Evolutionary conservation across 2,888 invertebrate species (phyloP).

Genomic region (Pediacus dermestoides): DNA sequence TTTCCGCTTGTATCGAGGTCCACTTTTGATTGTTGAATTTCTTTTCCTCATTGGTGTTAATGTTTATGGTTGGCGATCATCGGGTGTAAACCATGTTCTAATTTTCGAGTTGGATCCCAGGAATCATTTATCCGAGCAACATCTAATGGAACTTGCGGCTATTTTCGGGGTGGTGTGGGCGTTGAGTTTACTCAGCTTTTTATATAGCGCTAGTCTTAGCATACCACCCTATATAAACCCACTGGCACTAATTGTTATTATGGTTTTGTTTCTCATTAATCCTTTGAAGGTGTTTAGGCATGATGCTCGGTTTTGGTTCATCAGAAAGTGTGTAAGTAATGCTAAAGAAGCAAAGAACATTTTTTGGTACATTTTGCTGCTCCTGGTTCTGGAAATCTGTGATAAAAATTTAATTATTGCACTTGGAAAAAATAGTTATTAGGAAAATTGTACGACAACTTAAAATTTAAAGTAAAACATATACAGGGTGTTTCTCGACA

Average conservation of each 20-base stretch:
- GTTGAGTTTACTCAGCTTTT: slow-evolving; percentile 61
- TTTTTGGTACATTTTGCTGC: too few species aligned
- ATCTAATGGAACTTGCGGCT: slow-evolving; percentile 72
- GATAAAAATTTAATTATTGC: too few species aligned
- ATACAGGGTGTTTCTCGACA: too few species aligned
- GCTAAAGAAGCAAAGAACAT: too few species aligned
- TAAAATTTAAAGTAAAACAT: too few species aligned
- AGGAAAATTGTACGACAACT: too few species aligned
- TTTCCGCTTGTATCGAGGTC: slow-evolving; percentile 74
- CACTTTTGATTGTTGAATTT: slow-evolving; percentile 71
- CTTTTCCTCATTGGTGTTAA: slow-evolving; percentile 76
- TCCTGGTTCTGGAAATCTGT: too few species aligned
- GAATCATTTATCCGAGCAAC: slow-evolving; percentile 72
- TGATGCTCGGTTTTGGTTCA: slow-evolving; percentile 73
- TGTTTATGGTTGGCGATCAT: slow-evolving; percentile 77
- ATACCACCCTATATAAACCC: slow-evolving; percentile 78
- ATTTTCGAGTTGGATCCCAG: slow-evolving; percentile 81
- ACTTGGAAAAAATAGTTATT: too few species aligned
- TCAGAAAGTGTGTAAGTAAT: slow-evolving; percentile 57
- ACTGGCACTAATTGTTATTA: slow-evolving; percentile 63
- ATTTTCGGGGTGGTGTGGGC: slow-evolving; percentile 77
- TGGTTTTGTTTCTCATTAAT: slow-evolving; percentile 69
- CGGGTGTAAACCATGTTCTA: slow-evolving; percentile 79
- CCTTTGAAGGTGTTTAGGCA: slow-evolving; percentile 73
- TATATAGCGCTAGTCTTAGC: slow-evolving; percentile 61